These are phyloP conservation scores for Trogon surrucura DNA, from an alignment of 2,113 vertebrate species.

Conservation along the genomic window DNA sequence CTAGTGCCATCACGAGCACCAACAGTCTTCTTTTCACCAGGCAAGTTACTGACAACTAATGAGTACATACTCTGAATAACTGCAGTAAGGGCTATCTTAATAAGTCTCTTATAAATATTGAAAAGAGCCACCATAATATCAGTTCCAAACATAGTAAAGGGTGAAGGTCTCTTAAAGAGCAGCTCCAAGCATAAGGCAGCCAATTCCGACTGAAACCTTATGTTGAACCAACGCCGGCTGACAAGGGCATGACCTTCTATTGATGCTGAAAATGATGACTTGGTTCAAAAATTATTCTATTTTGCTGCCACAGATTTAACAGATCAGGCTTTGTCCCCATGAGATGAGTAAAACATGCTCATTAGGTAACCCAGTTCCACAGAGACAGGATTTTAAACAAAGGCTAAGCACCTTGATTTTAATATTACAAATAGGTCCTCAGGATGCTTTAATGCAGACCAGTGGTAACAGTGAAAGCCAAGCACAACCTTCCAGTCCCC, in stretches of 20 bases:
- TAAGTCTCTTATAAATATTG: conserved; percentile 33
- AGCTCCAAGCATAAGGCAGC: background rate
- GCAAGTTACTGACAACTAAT: background rate
- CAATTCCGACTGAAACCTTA: conserved; percentile 10
- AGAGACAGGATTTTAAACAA: background rate
- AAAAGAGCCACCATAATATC: background rate
- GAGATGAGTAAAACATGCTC: conserved; percentile 17
- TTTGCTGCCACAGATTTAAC: conserved; percentile 25
- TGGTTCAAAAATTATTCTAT: background rate
- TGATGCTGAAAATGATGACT: conserved; percentile 31
- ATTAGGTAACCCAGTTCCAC: background rate
- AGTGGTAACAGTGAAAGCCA: background rate
- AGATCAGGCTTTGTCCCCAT: background rate
- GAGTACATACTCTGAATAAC: background rate
- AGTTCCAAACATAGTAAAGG: conserved; percentile 4
- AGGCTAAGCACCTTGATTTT: background rate
- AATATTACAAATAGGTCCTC: background rate
- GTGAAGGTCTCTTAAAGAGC: conserved; percentile 34
- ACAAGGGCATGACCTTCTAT: conserved; percentile 35
- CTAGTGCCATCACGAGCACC: background rate
- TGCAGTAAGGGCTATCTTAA: background rate
- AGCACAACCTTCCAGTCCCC: background rate
- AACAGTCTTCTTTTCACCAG: background rate
- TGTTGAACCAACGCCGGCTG: background rate
- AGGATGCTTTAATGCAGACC: background rate